Percentiles rank a stretch among this genome's conserved stretches.
Conservation (phyloP, 1,140 invertebrate species). For the Ctenoplectra terminalis region DNA sequence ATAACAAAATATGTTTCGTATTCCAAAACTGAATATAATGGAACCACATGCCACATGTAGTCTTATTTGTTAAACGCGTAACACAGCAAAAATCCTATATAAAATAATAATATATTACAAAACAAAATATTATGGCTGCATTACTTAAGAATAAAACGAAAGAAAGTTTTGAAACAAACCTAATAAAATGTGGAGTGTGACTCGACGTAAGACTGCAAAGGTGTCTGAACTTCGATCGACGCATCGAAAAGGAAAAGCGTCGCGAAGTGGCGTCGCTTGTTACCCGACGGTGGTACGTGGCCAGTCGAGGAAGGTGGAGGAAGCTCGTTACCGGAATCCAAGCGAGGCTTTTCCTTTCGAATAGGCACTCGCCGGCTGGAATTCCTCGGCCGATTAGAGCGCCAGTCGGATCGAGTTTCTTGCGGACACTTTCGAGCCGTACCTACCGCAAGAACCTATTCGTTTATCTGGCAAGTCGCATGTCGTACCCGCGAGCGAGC, state of each 20-base stretch:
- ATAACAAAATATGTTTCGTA: too few relatives aligned
- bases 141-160: too few relatives aligned
- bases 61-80: too few relatives aligned
- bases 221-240: neutral
- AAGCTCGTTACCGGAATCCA: constrained; percentile 56
- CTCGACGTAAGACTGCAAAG: too few relatives aligned
- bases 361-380: constrained; percentile 56
- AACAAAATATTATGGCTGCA: too few relatives aligned
- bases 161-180: too few relatives aligned
- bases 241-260: neutral
- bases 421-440: constrained; percentile 65
- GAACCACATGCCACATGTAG: too few relatives aligned
- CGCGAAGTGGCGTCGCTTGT: neutral
- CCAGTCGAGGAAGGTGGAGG: neutral
- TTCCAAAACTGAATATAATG: too few relatives aligned
- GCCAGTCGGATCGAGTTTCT: constrained; percentile 65
- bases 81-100: too few relatives aligned
- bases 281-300: neutral
- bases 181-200: too few relatives aligned
- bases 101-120: too few relatives aligned
- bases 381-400: constrained; percentile 67
- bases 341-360: constrained; percentile 64
- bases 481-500: constrained; percentile 37
- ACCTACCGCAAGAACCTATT: constrained; percentile 70
- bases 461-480: constrained; percentile 58